Base-by-base conservation (phyloP, 2,888 invertebrate genomes). In the Ischnus inquisitorius region DNA sequence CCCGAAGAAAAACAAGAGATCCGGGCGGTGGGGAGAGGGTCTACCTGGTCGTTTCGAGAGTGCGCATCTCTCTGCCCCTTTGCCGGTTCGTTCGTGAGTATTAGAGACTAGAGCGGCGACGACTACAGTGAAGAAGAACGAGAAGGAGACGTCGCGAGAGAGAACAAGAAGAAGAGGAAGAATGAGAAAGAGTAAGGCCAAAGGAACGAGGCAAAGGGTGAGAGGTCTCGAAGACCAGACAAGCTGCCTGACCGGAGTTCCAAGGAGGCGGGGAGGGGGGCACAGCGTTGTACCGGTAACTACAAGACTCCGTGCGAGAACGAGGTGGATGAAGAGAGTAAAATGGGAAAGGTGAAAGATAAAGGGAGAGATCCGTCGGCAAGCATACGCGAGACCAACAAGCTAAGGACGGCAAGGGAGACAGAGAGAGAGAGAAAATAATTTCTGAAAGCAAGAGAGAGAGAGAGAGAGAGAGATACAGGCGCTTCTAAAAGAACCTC, bases 401-500 rank as follows among this genome's bases (percentile, higher is more conserved):
- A 65, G 65, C 65, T 39, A 19, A 74, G 71, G 78, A 86, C 78
- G 83, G 75, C 64, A 48, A 62, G 75, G 75, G 77, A 67, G 22
- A 57, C 8, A 16, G 85, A 14, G 69, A 22, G 72, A 41, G 64
- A 41, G 72, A 46, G 46, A 54, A 39, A 43, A 62, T 12, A n/a
- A 72, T 39, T 34, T 34, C 34, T 4, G 34, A n/a, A 62, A 54
- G 5, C n/a, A 64, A 22, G 46, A 6, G 67, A 72, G 51, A 41
- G 41, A 46, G 41, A 10, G 81, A 76, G 60, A n/a, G 25, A 57
- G 25, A 8, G 19, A 57, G 69, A 41, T 34, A 41, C 43, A 54
- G 72, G 72, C 43, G 65, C 72, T 71, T 87, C 88, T 89, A 89
- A 90, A 91, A 90, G 90, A 91, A 89, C 89, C 89, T 90, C 90